Evolutionary conservation across 2,113 vertebrate genomes (phyloP), one percentile per base, ranked within the genome.

Genomic region (Sceloporus tristichus): DNA sequence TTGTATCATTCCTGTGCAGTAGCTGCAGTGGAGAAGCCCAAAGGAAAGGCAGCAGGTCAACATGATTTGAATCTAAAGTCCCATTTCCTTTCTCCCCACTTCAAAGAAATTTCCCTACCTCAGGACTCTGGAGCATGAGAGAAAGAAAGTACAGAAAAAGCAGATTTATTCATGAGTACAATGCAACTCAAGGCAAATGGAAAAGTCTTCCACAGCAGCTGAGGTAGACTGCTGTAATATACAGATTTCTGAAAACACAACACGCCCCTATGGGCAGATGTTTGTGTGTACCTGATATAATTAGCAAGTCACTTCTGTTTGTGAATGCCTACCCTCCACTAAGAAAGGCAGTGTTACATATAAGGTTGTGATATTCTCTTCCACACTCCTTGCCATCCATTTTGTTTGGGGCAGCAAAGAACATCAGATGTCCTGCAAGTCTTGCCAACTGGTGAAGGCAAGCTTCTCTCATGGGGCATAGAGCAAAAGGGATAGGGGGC

Each of bases 41-140:
- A 27, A 91, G 78, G 81, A 90, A 87, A 54, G 1, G 10, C 11
- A 8, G 27, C n/a, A 29, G 34, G 19, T 2, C 0, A 76, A 79
- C 2, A 29, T 0, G 0, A 70, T 54, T 14, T 42, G 9, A 34
- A 79, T 48, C 34, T 65, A 10, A 42, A 1, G 16, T 1, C n/a
- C 27, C 53, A 7, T 76, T 65, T 23, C 56, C n/a, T 38, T 53
- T 79, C 16, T 38, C 42, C 13, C 38, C 4, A 18, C 18, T 71
- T 54, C n/a, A n/a, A 54, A 66, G 38, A 88, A 83, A 77, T 2
- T 40, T 83, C 13, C 42, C 66, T 65, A 27, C 21, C 38, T 68
- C 21, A 76, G n/a, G 6, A 14, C 14, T 79, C 38, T 21, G 71
- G 16, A 0, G 1, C 10, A 27, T 5, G 16, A 7, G 8, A 9